A percentile compares a stretch with the other conserved stretches of the same genome.
phyloP scores from a whole-genome alignment of 2,113 vertebrate genomes.

The Addax nasomaculatus region DNA sequence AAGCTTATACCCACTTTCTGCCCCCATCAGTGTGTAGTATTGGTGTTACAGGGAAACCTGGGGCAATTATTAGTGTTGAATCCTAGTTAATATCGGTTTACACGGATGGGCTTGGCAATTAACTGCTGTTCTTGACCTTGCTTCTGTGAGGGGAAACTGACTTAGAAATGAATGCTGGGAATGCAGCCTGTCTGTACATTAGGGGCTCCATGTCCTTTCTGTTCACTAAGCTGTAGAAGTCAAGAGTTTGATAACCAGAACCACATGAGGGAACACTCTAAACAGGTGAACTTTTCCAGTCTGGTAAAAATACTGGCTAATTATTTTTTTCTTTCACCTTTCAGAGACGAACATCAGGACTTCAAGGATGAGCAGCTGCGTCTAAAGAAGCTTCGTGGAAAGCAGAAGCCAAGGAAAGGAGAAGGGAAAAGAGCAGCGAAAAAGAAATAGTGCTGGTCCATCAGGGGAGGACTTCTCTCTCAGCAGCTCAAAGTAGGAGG shows the following conservation, averaged over 20 bases:
- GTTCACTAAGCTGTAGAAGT: not conserved
- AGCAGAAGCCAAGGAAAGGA: slow-evolving; percentile 93
- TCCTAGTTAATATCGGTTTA: not conserved
- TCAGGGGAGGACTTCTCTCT: not conserved
- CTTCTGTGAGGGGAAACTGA: not conserved
- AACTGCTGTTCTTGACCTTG: not conserved
- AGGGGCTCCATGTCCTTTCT: not conserved
- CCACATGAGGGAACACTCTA: not conserved
- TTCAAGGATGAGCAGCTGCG: slow-evolving; percentile 95
- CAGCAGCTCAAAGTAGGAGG: not conserved
- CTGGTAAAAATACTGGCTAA: not conserved
- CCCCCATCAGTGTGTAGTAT: not conserved
- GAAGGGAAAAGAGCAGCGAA: slow-evolving; percentile 94
- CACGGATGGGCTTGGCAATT: not conserved
- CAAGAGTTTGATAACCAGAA: not conserved
- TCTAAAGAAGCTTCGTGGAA: slow-evolving; percentile 92
- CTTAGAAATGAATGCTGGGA: not conserved
- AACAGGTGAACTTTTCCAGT: not conserved
- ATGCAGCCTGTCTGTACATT: not conserved
- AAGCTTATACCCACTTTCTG: not conserved
- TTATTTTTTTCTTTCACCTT: not conserved
- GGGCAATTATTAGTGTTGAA: not conserved
- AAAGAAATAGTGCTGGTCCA: slow-evolving; percentile 82
- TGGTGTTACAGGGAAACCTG: not conserved
- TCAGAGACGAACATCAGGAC: slow-evolving; percentile 96